phyloP scores from a whole-genome alignment of 2,888 invertebrate genomes.

The Aricia artaxerxes region DNA sequence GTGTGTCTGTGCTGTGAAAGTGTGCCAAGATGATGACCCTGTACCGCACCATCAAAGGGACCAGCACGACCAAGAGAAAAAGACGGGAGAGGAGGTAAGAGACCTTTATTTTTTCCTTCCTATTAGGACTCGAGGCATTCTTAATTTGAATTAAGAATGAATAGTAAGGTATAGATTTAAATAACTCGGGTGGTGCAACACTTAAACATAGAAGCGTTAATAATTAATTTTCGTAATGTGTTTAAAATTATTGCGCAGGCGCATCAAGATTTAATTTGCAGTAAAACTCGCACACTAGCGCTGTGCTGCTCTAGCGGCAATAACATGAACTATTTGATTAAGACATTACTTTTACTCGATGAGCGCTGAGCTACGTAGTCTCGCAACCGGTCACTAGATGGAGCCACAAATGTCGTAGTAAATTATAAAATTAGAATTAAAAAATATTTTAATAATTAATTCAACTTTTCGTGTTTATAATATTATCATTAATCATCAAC shows the following conservation, averaged over 20 bases:
- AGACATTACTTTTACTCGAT: conserved; percentile 28
- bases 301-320: background rate
- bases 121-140: no score
- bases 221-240: background rate
- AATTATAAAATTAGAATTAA: background rate
- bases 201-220: background rate
- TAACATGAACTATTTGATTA: conserved; percentile 22
- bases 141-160: no score
- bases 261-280: background rate
- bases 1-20: conserved; percentile 47
- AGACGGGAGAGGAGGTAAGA: conserved; percentile 75
- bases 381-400: background rate
- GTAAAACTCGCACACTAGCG: conserved; percentile 11
- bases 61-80: conserved; percentile 74
- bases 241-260: background rate
- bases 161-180: no score
- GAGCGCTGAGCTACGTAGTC: conserved; percentile 23
- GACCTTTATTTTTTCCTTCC: background rate
- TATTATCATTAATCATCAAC: background rate
- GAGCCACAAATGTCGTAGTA: background rate
- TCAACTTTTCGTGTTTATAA: background rate
- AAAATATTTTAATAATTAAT: background rate
- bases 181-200: background rate
- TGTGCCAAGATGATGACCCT: conserved; percentile 77
- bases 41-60: conserved; percentile 79